phyloP scores from a whole-genome alignment of 92 coral and sea anemone genomes.

The Porites divaricata region DNA sequence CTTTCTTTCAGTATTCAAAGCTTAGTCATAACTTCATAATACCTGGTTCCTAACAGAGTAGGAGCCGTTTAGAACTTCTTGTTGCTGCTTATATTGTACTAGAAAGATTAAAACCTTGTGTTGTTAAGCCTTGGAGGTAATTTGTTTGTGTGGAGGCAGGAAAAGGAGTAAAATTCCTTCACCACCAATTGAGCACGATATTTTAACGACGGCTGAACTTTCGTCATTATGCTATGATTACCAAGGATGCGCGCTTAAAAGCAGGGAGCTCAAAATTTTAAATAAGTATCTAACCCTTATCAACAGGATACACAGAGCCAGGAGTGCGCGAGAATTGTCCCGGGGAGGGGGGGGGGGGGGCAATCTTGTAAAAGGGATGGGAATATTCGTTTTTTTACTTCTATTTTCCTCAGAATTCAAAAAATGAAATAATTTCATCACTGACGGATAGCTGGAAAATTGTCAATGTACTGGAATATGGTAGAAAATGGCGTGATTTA shows the following conservation, averaged over 20 bases:
- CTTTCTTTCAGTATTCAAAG: neutral
- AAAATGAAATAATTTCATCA: neutral
- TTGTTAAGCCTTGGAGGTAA: neutral
- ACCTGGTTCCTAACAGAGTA: slow-evolving; percentile 8
- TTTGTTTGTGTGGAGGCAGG: neutral
- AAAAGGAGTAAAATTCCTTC: neutral
- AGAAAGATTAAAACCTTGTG: neutral
- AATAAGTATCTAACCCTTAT: neutral
- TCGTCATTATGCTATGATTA: neutral
- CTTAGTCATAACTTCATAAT: neutral
- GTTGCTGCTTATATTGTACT: neutral
- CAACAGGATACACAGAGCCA: neutral
- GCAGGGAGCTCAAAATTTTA: neutral
- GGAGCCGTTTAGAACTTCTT: slow-evolving; percentile 3
- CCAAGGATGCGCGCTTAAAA: neutral
- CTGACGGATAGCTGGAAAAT: neutral
- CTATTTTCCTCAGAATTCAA: slow-evolving; percentile 1
- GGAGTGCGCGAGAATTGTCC: neutral
- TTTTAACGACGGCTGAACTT: neutral
- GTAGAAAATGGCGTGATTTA: neutral
- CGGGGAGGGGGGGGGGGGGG: neutral
- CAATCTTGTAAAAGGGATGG: neutral
- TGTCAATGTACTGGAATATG: neutral
- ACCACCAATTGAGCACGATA: slow-evolving; percentile 1
- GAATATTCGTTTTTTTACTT: neutral